Evolutionary conservation across 2,888 invertebrate genomes (phyloP), one percentile per base, ranked within the genome.

Genomic region (Cataglyphis cursor): DNA sequence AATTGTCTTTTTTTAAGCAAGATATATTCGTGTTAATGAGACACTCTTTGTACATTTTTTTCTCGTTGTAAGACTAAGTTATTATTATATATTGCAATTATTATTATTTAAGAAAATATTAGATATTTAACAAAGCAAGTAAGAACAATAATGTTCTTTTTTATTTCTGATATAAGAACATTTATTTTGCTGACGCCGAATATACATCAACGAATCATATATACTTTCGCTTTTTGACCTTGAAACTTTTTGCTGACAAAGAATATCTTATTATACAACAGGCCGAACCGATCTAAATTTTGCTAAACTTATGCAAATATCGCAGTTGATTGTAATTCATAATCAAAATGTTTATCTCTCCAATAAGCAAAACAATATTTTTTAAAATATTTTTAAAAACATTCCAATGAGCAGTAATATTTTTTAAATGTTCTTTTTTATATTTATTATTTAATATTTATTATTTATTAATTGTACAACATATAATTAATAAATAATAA

Each of bases 151-250:
- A 28, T 12, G 15, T 3, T 15, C 3, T 9, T 9, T 21, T 6
- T 28, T 9, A 5, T 9, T 9, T 15, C 2, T 28, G 10, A n/a
- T 9, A 18, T 24, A 12, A 35, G 51, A 51, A 1, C 48, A 41
- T 8, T 31, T 44, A 38, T 31, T 12, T 6, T 44, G 18, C 5
- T 38, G 51, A 8, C 24, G 41, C 66, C 65, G 8, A 76, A 75
- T 70, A 35, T 72, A 0, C 41, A n/a, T 10, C 18, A 6, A 15
- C 15, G 28, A 57, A 28, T 28, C n/a, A 3, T 4, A 3, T 4
- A 59, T 35, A 78, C 73, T 72, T 80, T 59, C 78, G 35, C 57
- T 73, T 41, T 72, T 31, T 9, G 38, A 28, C 76, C 78, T 80
- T 80, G 78, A 80, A 8, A 59, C 28, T 72, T 72, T 59, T 59